phyloP scores from a whole-genome alignment of 2,113 vertebrate species.

The Ceratotherium simum region DNA sequence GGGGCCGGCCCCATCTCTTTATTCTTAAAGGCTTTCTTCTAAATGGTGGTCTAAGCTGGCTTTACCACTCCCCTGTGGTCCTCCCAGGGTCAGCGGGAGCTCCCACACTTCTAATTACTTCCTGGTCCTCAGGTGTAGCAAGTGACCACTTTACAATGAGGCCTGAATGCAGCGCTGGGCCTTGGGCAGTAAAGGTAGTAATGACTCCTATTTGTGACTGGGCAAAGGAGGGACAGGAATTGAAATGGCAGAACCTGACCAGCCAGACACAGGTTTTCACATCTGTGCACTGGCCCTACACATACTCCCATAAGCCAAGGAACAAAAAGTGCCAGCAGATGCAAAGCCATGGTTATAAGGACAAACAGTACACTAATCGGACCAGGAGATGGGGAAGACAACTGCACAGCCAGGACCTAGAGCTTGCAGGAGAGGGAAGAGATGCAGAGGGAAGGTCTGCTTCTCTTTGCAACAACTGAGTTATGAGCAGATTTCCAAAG shows the following conservation, averaged over 20 bases:
- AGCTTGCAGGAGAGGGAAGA: not conserved
- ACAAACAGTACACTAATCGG: not conserved
- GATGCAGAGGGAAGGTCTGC: not conserved
- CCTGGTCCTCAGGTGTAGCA: not conserved
- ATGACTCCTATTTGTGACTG: not conserved
- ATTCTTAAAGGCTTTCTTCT: not conserved
- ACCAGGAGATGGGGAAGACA: not conserved
- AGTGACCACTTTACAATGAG: not conserved
- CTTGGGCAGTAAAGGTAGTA: not conserved
- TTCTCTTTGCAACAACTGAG: too few species aligned
- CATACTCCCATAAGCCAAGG: not conserved
- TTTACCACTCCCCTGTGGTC: rapidly evolving
- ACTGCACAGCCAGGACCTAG: not conserved
- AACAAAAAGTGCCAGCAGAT: not conserved
- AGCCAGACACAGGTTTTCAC: not conserved
- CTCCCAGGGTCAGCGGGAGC: not conserved
- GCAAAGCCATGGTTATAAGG: not conserved
- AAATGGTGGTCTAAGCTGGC: not conserved
- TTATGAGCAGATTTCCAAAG: not conserved
- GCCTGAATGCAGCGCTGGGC: not conserved
- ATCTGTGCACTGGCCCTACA: not conserved
- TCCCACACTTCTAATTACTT: not conserved
- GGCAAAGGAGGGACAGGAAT: not conserved
- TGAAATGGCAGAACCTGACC: not conserved
- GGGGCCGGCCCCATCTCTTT: not conserved